Evolutionary conservation across 2,797 vertebrate species (phyloP).

Genomic region (Halcyon leucocephala): DNA sequence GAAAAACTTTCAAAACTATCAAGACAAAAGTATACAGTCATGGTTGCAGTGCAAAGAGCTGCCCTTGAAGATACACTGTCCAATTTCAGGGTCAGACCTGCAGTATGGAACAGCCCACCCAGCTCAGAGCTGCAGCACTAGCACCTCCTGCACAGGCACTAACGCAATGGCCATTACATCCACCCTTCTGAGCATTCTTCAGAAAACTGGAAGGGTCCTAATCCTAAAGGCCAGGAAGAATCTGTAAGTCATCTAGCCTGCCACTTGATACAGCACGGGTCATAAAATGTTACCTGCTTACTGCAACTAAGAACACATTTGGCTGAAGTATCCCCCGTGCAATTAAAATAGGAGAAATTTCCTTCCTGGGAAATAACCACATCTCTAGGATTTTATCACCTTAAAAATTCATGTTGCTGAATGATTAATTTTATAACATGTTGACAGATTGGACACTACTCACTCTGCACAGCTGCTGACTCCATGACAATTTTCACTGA

Average conservation of each 20-base stretch:
- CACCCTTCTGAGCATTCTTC: neutral
- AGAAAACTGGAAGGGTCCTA: neutral
- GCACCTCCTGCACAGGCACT: accelerated
- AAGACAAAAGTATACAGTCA: neutral
- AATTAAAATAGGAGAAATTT: neutral
- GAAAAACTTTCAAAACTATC: neutral
- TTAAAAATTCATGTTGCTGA: neutral
- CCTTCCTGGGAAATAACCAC: neutral
- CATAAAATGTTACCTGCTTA: neutral
- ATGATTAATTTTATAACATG: neutral
- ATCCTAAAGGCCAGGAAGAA: neutral
- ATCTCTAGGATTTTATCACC: neutral
- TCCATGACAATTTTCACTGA: neutral
- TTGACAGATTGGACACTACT: neutral
- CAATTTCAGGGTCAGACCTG: neutral
- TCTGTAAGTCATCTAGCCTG: neutral
- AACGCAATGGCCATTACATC: accelerated
- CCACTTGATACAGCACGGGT: neutral
- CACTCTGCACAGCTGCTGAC: neutral
- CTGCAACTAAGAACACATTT: neutral
- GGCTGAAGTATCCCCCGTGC: neutral
- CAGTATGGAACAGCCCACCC: neutral
- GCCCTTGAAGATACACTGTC: neutral
- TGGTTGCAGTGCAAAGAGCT: accelerated
- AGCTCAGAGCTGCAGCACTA: neutral